These are phyloP conservation scores for Chrysomallon squamiferum DNA, from an alignment of 1,140 invertebrate species.

Conservation along the genomic window DNA sequence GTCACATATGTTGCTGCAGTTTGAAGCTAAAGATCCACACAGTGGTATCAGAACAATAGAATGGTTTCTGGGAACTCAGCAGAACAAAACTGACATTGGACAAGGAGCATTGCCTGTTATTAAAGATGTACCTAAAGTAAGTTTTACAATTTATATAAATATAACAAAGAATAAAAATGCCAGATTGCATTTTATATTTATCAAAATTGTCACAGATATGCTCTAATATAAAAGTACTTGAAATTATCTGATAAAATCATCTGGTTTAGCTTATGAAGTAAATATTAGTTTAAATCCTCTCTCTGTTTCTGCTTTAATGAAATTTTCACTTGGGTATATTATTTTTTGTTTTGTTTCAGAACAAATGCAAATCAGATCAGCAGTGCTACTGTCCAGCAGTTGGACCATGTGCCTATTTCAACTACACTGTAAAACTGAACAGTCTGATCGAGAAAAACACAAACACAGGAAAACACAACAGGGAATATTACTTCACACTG, in stretches of 20 bases:
- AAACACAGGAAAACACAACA: conserved; percentile 31
- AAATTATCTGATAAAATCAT: too few relatives aligned
- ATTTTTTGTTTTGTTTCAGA: too few relatives aligned
- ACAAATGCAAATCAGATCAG: neutral
- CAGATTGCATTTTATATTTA: too few relatives aligned
- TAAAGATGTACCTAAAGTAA: conserved; percentile 4
- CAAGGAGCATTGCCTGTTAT: conserved; percentile 15
- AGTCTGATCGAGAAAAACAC: conserved; percentile 19
- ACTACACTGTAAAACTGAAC: conserved; percentile 12
- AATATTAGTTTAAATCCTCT: too few relatives aligned
- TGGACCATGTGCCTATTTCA: conserved; percentile 22
- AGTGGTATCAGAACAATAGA: conserved; percentile 27
- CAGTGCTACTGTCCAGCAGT: conserved; percentile 37
- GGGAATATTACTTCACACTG: conserved; percentile 33
- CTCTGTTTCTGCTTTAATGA: too few relatives aligned
- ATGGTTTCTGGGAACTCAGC: conserved; percentile 24
- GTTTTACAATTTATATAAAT: neutral
- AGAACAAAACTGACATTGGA: conserved; percentile 15
- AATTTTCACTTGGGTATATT: too few relatives aligned
- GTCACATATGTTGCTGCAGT: conserved; percentile 28
- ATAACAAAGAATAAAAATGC: too few relatives aligned
- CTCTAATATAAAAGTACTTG: too few relatives aligned
- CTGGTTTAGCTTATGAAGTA: too few relatives aligned
- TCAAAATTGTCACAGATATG: too few relatives aligned
- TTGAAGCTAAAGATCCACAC: conserved; percentile 27